Evolutionary conservation across 2,113 vertebrate genomes (phyloP), one percentile per base, ranked within the genome.

Genomic region (Balaeniceps rex): DNA sequence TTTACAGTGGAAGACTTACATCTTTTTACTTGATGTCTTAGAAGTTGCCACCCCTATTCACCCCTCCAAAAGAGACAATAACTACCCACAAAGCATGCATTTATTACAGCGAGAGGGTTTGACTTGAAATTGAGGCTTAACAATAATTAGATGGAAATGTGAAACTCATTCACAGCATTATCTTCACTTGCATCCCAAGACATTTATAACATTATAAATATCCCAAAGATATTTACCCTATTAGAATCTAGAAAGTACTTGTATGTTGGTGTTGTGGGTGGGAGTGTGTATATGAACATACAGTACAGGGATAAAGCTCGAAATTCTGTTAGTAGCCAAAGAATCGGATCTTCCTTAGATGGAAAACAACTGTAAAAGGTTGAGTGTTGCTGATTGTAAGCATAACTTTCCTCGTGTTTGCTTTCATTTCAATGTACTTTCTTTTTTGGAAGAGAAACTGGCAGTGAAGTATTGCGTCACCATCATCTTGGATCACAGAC

Each of bases 401-500:
- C 88, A 54, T 64, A 96, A 83, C 91, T 93, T 91, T 61, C 57
- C 83, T 88, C n/a, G 17, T 52, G 69, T 84, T 81, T 34, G 12
- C 80, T 90, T 93, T 82, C 69, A 77, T 88, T 97, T 96, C 64
- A 36, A 0, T 71, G 69, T 49, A 34, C 89, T 95, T 94, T 95
- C 82, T 72, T 92, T 96, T 92, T 97, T 91, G 96, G 91, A 95
- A 93, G 83, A 91, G 88, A 88, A 94, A 2, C 78, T 81, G 81
- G 80, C 94, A 72, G 74, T 34, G 57, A 76, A 92, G 84, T 65
- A 18, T 88, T 94, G 91, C 70, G 2, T 89, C 90, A 88, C 79
- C 0, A 3, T 68, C 13, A 49, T 51, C 90, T 96, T 93, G 92
- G 96, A 78, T 72, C 46, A 10, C 38, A 12, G 49, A 58, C 78